A percentile compares a stretch with the other conserved stretches of the same genome.
Conservation (phyloP, 2,888 invertebrate species). For the Meloe dianella region DNA sequence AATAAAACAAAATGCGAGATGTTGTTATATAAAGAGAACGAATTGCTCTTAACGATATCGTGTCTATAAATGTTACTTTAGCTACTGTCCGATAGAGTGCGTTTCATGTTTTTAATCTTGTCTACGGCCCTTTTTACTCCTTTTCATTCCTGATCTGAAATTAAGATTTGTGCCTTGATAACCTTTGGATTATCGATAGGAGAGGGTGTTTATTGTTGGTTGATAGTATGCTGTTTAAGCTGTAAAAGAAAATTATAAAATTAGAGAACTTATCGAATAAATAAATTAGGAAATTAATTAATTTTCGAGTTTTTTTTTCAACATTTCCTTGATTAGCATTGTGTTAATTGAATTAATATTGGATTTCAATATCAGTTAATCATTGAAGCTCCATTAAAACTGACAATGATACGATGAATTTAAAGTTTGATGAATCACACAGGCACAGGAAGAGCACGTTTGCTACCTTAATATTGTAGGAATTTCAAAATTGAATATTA, state of each 20-base stretch:
- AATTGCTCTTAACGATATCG: neutral
- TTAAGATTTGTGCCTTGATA: constrained; percentile 22
- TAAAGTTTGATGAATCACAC: too few relatives aligned
- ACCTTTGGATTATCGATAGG: neutral
- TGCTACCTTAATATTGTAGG: too few relatives aligned
- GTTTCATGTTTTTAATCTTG: constrained; percentile 33
- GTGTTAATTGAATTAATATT: too few relatives aligned
- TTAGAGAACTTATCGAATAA: too few relatives aligned
- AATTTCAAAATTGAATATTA: too few relatives aligned
- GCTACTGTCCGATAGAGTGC: constrained; percentile 48
- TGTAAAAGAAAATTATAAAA: neutral
- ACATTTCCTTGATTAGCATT: too few relatives aligned
- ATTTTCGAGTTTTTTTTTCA: too few relatives aligned
- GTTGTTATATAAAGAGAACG: constrained; percentile 25
- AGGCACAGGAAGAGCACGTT: too few relatives aligned
- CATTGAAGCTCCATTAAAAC: too few relatives aligned
- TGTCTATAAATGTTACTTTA: constrained; percentile 31
- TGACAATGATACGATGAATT: too few relatives aligned
- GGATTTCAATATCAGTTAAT: too few relatives aligned
- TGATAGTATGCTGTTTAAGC: neutral
- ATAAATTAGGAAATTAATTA: too few relatives aligned
- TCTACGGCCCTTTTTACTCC: neutral
- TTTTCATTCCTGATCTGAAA: neutral
- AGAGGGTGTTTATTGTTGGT: neutral
- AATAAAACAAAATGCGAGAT: constrained; percentile 41